Percentiles rank a stretch among this genome's conserved stretches.
Conservation (phyloP, 1,140 invertebrate genomes). For the Lanistes nyassanus region DNA sequence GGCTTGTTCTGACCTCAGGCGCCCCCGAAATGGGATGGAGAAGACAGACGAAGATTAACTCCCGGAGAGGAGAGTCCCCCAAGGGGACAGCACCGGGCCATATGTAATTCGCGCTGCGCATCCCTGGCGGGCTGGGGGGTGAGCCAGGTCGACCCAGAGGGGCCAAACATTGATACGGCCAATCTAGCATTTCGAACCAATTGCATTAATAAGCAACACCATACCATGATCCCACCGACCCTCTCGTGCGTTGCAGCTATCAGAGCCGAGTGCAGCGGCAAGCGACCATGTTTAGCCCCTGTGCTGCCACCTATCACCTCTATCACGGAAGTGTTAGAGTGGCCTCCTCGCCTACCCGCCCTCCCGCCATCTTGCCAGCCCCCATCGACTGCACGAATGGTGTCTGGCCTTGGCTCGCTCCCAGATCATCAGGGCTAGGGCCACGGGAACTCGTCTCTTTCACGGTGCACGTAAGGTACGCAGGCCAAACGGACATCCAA, state of each 20-base stretch:
- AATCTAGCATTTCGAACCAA: constrained; percentile 20
- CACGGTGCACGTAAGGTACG: too few relatives aligned
- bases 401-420: too few relatives aligned
- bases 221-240: not conserved
- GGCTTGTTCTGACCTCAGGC: not conserved
- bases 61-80: constrained; percentile 1
- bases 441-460: too few relatives aligned
- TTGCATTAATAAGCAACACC: constrained; percentile 10
- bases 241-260: not conserved
- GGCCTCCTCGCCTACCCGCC: too few relatives aligned
- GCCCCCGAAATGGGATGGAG: not conserved
- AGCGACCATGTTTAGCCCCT: constrained; percentile 12
- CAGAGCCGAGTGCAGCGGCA: not conserved
- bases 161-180: constrained; percentile 23
- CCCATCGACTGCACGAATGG: too few relatives aligned
- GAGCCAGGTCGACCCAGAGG: not conserved
- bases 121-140: not conserved
- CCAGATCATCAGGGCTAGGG: too few relatives aligned
- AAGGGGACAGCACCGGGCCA: constrained; percentile 1
- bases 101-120: constrained; percentile 5
- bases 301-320: constrained; percentile 4
- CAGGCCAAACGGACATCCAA: too few relatives aligned
- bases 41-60: constrained; percentile 2
- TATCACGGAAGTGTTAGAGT: constrained; percentile 3
- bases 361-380: too few relatives aligned